A percentile compares a stretch with the other conserved stretches of the same genome.
Evolutionary conservation across 2,888 invertebrate genomes (phyloP).

Genomic region (Drosophila falleni): DNA sequence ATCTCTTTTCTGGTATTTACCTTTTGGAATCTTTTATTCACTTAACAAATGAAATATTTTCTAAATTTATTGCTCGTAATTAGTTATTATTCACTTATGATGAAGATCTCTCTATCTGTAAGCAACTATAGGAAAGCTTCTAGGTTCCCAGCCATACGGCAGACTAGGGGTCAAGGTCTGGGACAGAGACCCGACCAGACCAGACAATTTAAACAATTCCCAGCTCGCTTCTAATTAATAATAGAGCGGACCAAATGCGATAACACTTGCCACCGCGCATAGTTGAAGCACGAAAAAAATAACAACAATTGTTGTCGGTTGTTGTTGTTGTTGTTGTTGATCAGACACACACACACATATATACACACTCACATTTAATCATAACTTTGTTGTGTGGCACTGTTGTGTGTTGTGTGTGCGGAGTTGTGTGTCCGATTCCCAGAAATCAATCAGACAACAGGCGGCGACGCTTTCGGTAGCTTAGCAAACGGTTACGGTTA

Average conservation of each 20-base stretch:
- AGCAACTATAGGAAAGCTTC: neutral
- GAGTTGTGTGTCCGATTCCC: constrained; percentile 67
- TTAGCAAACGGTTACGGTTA: constrained; percentile 61
- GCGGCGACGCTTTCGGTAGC: constrained; percentile 73
- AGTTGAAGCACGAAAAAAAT: constrained; percentile 8
- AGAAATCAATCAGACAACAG: constrained; percentile 81
- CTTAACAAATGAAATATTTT: neutral
- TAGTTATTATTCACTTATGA: constrained; percentile 2
- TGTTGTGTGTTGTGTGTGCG: constrained; percentile 41
- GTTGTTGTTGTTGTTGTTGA: constrained; percentile 29
- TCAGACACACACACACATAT: constrained; percentile 9
- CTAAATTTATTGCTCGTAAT: neutral
- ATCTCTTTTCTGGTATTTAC: neutral
- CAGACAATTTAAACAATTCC: constrained; percentile 15
- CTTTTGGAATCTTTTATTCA: neutral
- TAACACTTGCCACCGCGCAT: constrained; percentile 78
- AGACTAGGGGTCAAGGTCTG: constrained; percentile 1
- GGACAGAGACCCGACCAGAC: neutral
- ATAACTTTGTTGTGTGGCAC: constrained; percentile 78
- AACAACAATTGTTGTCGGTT: constrained; percentile 12
- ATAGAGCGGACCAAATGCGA: constrained; percentile 62
- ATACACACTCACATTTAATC: constrained; percentile 65
- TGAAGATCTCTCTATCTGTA: neutral
- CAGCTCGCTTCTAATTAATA: constrained; percentile 66
- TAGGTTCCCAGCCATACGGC: constrained; percentile 38